phyloP scores from a whole-genome alignment of 2,797 vertebrate genomes.

The Phalloptychus januarius region DNA sequence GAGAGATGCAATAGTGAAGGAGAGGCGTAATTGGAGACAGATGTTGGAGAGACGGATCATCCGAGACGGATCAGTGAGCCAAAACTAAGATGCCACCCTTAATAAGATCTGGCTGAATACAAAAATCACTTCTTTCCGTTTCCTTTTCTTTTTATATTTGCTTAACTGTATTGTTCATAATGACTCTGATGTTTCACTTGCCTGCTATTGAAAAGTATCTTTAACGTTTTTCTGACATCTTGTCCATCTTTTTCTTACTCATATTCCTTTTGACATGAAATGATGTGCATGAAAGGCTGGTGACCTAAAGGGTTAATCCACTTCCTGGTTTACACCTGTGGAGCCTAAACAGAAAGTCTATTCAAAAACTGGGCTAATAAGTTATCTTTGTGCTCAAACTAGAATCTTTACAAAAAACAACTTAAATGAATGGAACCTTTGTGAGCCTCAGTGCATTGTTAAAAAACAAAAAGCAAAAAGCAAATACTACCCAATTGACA shows the following conservation, averaged over 20 bases:
- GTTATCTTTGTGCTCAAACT: neutral
- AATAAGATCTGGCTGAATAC: constrained; percentile 77
- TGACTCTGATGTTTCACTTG: constrained; percentile 54
- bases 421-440: neutral
- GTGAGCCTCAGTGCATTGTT: neutral
- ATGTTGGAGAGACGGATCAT: constrained; percentile 80
- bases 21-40: constrained; percentile 83
- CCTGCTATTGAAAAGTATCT: constrained; percentile 39
- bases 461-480: neutral
- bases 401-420: neutral
- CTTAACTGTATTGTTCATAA: constrained; percentile 64
- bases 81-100: constrained; percentile 80
- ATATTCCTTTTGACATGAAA: constrained; percentile 8
- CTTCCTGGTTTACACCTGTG: constrained; percentile 2
- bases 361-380: neutral
- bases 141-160: constrained; percentile 58
- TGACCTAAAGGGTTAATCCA: constrained; percentile 12
- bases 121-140: constrained; percentile 66
- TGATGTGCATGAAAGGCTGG: constrained; percentile 1
- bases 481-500: neutral
- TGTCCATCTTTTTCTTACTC: constrained; percentile 23
- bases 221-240: constrained; percentile 11
- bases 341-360: neutral
- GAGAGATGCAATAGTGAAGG: constrained; percentile 75
- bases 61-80: constrained; percentile 81